Base-by-base conservation (phyloP, 2,113 vertebrate genomes). In the Serinus canaria region DNA sequence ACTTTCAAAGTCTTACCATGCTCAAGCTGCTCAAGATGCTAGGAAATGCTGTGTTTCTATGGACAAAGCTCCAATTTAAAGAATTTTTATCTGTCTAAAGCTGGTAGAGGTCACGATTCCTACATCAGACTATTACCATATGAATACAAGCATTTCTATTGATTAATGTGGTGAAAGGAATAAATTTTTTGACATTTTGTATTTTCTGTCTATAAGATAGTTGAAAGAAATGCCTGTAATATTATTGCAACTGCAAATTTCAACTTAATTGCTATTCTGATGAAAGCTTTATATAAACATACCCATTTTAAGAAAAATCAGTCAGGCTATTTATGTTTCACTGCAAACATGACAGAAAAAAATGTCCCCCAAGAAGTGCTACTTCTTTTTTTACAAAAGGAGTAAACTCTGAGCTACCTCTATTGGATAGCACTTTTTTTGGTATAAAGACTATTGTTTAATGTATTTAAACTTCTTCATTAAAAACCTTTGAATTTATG, bases 301-400 rank as follows among this genome's bases (percentile, higher is more conserved):
- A 90, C 2, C 2, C 43, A 83, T 93, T 97, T 94, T 92, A 90
- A 96, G 83, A 94, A 95, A 81, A 81, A 88, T 77, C 66, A 90
- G 24, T 80, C 50, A 94, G 80, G 24, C 37, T 75, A 83, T 59
- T 79, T 41, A 46, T 41, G 18, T 33, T 94, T 43, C 58, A 95
- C 33, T 87, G 49, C 58, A 97, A 96, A 94, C 53, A 92, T 67
- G 80, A 96, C 95, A 69, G 66, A 4, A 79, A 95, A n/a, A 63
- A 52, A 10, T 10, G 21, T 82, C 43, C 18, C 73, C 49, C 64
- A 88, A 6, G 18, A 82, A 68, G 58, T 50, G 78, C 44, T 96
- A 89, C 74, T 96, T 46, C 23, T 49, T 92, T 95, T 94, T 70
- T 64, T 37, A 95, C 58, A 88, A 92, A 89, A 15, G 7, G 2